Evolutionary conservation across 2,797 vertebrate species (phyloP).

Genomic region (Darevskia nairensis): DNA sequence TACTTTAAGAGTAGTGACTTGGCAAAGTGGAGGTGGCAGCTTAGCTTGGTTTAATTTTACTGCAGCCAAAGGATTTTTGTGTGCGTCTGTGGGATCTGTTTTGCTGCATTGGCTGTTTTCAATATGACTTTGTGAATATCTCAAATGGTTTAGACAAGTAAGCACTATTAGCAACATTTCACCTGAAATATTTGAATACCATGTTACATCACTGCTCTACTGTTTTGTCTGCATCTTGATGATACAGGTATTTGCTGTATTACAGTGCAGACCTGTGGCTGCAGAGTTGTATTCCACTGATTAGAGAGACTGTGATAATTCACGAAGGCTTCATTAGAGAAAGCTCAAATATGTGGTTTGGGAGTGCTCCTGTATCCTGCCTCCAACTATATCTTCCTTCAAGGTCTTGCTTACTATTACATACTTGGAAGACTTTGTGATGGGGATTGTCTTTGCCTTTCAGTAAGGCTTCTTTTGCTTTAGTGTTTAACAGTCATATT

Average conservation of each 20-base stretch:
- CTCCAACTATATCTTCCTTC: background rate
- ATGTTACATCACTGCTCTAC: background rate
- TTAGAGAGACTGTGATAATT: background rate
- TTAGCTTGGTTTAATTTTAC: background rate
- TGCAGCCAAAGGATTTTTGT: background rate
- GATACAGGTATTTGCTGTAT: background rate
- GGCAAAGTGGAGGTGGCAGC: background rate
- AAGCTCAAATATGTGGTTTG: background rate
- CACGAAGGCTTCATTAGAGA: background rate
- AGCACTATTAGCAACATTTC: background rate
- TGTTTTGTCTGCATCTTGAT: background rate
- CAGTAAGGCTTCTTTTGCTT: background rate
- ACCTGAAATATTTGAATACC: background rate
- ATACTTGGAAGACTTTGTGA: background rate
- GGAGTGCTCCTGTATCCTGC: background rate
- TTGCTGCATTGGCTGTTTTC: background rate
- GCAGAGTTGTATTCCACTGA: background rate
- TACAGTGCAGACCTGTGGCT: background rate
- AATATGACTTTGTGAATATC: background rate
- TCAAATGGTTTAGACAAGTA: background rate
- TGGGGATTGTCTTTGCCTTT: background rate
- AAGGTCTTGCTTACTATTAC: slow-evolving; percentile 29
- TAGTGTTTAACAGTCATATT: background rate
- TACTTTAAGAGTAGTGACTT: background rate
- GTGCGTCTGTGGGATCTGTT: background rate